Conservation (phyloP, 2,888 invertebrate genomes). For the Lithophane ornitopus region DNA sequence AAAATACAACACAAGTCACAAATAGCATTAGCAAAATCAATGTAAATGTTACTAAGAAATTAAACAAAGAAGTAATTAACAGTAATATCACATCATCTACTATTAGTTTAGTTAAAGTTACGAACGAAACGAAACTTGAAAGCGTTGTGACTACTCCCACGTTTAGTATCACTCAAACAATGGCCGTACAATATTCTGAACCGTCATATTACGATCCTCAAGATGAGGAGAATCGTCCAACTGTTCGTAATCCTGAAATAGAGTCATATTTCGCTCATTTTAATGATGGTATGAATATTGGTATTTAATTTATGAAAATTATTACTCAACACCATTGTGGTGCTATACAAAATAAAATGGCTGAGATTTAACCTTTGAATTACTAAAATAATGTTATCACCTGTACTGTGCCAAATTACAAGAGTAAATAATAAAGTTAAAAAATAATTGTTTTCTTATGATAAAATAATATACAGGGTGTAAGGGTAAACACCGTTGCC, state of each 20-base stretch:
- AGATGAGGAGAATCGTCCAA: not conserved
- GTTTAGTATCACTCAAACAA: not conserved
- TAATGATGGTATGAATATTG: constrained; percentile 7
- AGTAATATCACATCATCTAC: not conserved
- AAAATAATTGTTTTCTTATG: no score
- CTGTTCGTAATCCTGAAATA: not conserved
- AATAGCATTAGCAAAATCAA: not conserved
- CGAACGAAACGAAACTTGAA: not conserved
- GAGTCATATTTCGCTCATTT: not conserved
- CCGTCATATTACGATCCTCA: not conserved
- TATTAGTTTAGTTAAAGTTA: not conserved
- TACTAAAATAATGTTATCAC: no score
- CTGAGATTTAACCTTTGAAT: not conserved
- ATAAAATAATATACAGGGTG: no score
- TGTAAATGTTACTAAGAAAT: not conserved
- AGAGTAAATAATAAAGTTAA: no score
- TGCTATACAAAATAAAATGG: not conserved
- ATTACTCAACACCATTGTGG: not conserved
- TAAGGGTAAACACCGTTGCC: no score
- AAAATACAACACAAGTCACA: not conserved
- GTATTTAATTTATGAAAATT: not conserved
- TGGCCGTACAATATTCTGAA: no score
- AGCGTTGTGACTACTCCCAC: not conserved
- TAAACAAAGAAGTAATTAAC: not conserved
- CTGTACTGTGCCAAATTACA: no score